These are phyloP conservation scores for Dicrurus megarhynchus DNA, from an alignment of 2,113 vertebrate species.

Conservation along the genomic window DNA sequence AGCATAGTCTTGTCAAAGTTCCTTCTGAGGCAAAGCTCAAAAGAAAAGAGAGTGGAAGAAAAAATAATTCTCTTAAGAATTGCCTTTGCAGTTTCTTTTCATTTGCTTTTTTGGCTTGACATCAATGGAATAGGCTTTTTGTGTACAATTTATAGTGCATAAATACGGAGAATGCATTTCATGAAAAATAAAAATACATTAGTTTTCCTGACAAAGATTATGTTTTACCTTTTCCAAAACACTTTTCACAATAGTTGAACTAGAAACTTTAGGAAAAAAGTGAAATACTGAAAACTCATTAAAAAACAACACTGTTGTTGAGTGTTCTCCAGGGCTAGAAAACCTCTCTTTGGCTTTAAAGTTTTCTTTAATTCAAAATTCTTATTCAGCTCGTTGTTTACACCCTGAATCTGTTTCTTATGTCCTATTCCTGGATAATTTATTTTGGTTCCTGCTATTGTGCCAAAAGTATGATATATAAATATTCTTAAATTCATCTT, in stretches of 20 bases:
- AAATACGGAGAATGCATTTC: neutral
- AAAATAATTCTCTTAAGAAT: neutral
- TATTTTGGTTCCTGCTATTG: constrained; percentile 40
- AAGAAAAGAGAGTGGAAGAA: neutral
- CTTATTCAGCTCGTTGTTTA: constrained; percentile 5
- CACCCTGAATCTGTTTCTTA: constrained; percentile 5
- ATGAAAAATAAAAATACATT: neutral
- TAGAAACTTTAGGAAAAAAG: neutral
- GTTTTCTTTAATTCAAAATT: neutral
- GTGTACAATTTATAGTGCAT: neutral
- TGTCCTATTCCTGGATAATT: constrained; percentile 28
- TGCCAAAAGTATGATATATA: constrained; percentile 33
- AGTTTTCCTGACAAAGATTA: neutral
- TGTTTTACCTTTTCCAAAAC: neutral
- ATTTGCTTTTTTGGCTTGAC: neutral
- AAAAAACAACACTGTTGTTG: neutral
- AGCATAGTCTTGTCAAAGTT: neutral
- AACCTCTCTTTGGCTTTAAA: neutral
- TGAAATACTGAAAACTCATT: neutral
- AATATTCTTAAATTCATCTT: constrained; percentile 51
- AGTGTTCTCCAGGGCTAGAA: neutral
- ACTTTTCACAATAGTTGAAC: neutral
- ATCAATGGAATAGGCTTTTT: neutral
- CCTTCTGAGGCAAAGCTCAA: neutral
- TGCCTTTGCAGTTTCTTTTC: neutral